Conservation (phyloP, 2,113 vertebrate genomes). For the Rallus limicola region DNA sequence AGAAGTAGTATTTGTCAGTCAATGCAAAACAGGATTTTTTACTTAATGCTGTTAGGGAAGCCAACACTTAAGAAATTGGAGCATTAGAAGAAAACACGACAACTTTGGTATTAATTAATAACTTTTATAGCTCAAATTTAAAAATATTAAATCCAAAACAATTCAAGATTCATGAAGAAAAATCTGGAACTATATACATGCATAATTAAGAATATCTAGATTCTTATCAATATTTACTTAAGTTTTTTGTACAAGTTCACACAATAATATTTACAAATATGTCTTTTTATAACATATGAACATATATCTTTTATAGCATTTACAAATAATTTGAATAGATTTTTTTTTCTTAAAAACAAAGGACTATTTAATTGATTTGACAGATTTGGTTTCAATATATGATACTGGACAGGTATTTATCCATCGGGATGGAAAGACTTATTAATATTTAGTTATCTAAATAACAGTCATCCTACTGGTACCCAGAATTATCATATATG, state of each 20-base stretch:
- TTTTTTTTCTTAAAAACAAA: slow-evolving; percentile 4
- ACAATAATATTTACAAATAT: slow-evolving; percentile 29
- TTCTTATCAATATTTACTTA: slow-evolving; percentile 31
- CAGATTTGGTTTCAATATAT: neutral
- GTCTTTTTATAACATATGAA: slow-evolving; percentile 36
- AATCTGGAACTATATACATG: slow-evolving; percentile 32
- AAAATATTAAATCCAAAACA: slow-evolving; percentile 51
- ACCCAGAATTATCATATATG: slow-evolving; percentile 24
- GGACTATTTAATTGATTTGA: neutral
- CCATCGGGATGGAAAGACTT: neutral
- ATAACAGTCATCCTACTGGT: neutral
- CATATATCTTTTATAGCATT: slow-evolving; percentile 33
- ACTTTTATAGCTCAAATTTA: slow-evolving; percentile 48
- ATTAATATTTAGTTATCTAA: neutral
- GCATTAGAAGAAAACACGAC: neutral
- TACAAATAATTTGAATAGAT: neutral
- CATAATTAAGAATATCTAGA: slow-evolving; percentile 45
- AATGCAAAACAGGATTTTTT: neutral
- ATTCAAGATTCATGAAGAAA: slow-evolving; percentile 31
- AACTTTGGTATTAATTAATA: slow-evolving; percentile 11
- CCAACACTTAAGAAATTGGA: neutral
- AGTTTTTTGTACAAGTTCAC: slow-evolving; percentile 32
- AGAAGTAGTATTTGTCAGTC: neutral
- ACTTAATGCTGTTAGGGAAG: neutral
- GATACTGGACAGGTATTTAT: neutral